phyloP scores from a whole-genome alignment of 1,140 invertebrate species.

The Pseudachorutes palmiensis region DNA sequence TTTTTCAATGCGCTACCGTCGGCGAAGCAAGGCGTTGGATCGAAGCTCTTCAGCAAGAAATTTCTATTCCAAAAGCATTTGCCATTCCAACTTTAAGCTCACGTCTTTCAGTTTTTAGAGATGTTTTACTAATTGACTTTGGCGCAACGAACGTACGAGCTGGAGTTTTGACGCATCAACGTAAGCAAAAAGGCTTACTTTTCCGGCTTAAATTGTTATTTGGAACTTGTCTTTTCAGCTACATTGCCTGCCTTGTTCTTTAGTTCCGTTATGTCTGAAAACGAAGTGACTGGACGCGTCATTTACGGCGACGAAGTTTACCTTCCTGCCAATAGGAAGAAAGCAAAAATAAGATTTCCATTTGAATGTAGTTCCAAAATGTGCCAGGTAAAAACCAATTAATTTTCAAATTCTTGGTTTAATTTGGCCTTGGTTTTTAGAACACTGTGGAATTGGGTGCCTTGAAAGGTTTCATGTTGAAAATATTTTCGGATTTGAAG shows the following conservation, averaged over 20 bases:
- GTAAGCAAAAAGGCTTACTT: conserved; percentile 39
- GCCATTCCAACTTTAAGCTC: conserved; percentile 38
- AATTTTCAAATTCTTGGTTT: too few relatives aligned
- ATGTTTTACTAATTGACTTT: conserved; percentile 51
- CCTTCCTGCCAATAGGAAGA: conserved; percentile 44
- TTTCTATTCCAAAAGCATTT: conserved; percentile 18
- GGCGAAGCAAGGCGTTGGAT: conserved; percentile 49
- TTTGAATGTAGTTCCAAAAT: conserved; percentile 49
- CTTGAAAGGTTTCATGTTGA: conserved; percentile 45
- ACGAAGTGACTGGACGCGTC: conserved; percentile 42
- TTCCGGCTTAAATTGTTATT: neutral
- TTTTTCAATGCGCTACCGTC: conserved; percentile 46
- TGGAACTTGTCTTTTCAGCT: conserved; percentile 40
- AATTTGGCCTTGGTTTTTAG: too few relatives aligned
- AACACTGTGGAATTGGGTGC: conserved; percentile 44
- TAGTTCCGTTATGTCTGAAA: conserved; percentile 50
- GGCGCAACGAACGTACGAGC: conserved; percentile 53
- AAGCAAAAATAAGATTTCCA: conserved; percentile 42
- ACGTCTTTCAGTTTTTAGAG: conserved; percentile 41
- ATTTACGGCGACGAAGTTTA: conserved; percentile 51
- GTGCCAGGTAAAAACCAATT: too few relatives aligned
- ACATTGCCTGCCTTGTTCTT: conserved; percentile 54
- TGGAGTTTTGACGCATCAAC: conserved; percentile 50
- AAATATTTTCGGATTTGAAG: conserved; percentile 47
- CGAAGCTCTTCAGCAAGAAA: conserved; percentile 44